phyloP scores from a whole-genome alignment of 1,140 invertebrate genomes.

The Rhopalosiphum padi region DNA sequence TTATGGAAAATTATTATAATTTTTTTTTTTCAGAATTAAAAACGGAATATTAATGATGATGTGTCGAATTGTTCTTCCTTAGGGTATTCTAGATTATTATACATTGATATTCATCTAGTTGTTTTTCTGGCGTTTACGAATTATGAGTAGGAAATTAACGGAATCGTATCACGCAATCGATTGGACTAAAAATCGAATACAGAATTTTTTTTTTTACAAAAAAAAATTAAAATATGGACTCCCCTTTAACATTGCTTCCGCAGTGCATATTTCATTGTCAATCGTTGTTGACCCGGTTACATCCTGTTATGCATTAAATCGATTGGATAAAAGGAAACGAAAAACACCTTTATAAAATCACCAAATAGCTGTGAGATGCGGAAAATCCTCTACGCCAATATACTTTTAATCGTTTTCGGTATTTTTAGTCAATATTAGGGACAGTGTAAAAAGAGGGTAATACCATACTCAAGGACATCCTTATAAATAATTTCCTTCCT shows the following conservation, averaged over 20 bases:
- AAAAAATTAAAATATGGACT: slow-evolving; percentile 11
- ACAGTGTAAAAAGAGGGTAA: background rate
- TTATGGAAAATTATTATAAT: background rate
- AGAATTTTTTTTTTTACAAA: slow-evolving; percentile 17
- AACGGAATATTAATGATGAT: background rate
- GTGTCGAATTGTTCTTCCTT: background rate
- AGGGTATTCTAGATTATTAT: background rate
- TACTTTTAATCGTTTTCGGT: slow-evolving; percentile 18
- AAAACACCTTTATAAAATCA: slow-evolving; percentile 33
- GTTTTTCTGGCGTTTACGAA: background rate
- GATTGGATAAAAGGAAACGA: background rate
- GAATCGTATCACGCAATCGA: background rate
- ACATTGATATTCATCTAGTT: background rate
- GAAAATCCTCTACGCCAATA: background rate
- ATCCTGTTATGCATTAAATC: slow-evolving; percentile 3
- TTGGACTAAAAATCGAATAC: background rate
- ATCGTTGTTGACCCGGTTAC: background rate
- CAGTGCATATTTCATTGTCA: slow-evolving; percentile 29
- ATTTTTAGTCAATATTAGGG: slow-evolving; percentile 13
- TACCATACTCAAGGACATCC: background rate
- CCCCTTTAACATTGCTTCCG: background rate
- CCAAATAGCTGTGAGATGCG: slow-evolving; percentile 10
- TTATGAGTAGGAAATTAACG: slow-evolving; percentile 36
- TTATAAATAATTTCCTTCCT: slow-evolving; percentile 14
- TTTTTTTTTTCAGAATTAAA: background rate